A percentile compares a stretch with the other conserved stretches of the same genome.
Conservation (phyloP, 2,797 vertebrate species). For the Artibeus lituratus region DNA sequence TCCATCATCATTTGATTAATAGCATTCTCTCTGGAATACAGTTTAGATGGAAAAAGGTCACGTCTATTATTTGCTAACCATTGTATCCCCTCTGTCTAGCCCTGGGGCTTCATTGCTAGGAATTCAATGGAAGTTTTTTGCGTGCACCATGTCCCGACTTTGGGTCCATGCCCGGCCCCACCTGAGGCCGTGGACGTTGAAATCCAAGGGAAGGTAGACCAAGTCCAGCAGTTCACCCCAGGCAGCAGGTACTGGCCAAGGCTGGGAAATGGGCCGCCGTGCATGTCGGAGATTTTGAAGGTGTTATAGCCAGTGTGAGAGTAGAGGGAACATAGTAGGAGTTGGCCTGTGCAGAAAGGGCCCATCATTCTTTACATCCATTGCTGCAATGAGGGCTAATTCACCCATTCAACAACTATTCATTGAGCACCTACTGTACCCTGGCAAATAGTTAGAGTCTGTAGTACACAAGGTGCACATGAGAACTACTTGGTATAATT, state of each 20-base stretch:
- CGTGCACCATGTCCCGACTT: neutral
- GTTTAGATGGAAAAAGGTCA: neutral
- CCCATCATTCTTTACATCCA: neutral
- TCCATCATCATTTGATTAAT: slow-evolving; percentile 18
- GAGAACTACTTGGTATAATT: neutral
- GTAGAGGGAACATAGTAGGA: neutral
- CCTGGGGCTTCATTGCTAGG: neutral
- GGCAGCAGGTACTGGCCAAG: neutral
- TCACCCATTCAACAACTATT: neutral
- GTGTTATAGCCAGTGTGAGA: neutral
- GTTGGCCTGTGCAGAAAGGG: neutral
- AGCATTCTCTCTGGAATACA: neutral
- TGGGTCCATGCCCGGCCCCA: neutral
- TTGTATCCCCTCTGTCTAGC: neutral
- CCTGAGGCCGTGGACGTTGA: neutral
- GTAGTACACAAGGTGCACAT: neutral
- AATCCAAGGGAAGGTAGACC: neutral
- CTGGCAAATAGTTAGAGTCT: neutral
- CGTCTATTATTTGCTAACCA: neutral
- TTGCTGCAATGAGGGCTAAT: neutral
- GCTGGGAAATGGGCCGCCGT: neutral
- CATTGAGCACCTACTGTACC: neutral
- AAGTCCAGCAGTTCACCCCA: neutral
- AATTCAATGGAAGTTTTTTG: neutral
- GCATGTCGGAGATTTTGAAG: neutral